Conservation (phyloP, 2,797 vertebrate species). For the Tragelaphus oryx region DNA sequence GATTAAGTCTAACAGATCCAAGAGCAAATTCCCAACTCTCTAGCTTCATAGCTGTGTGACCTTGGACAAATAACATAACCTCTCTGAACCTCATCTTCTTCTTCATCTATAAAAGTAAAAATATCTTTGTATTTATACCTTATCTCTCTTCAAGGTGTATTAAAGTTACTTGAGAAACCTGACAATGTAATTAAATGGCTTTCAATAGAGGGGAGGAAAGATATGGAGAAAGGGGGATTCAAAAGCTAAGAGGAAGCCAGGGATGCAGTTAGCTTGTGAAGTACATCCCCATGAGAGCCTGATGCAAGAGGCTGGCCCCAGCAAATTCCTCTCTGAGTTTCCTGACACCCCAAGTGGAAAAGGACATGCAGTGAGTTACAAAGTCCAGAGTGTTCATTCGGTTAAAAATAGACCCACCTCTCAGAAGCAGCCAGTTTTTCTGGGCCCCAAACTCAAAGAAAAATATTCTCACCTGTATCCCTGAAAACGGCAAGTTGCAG, state of each 20-base stretch:
- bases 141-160: neutral
- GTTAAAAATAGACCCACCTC: neutral
- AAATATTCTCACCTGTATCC: neutral
- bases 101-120: neutral
- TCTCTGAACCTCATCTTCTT: neutral
- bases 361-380: neutral
- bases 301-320: neutral
- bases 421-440: neutral
- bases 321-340: neutral
- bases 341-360: neutral
- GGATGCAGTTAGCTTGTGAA: neutral
- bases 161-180: neutral
- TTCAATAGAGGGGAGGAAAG: neutral
- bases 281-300: neutral
- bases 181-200: neutral
- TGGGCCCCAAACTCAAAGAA: neutral
- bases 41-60: neutral
- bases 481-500: neutral
- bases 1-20: neutral
- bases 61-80: neutral
- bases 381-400: neutral
- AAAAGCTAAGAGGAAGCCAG: neutral
- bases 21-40: neutral
- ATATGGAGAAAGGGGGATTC: neutral
- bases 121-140: neutral